phyloP scores from a whole-genome alignment of 1,140 invertebrate species.

The Cephus cinctus region DNA sequence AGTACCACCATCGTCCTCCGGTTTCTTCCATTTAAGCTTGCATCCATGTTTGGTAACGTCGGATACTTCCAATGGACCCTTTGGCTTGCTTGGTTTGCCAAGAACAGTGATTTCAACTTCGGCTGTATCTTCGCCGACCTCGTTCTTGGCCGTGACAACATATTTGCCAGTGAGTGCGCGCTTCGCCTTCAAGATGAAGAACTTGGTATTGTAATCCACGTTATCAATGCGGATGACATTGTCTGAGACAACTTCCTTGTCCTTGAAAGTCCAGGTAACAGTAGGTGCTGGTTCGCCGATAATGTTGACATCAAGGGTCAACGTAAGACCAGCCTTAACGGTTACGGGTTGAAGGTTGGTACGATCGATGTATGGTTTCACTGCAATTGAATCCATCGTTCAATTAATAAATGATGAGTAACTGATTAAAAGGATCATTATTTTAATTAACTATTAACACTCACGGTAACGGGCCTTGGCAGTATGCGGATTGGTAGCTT shows the following conservation, averaged over 20 bases:
- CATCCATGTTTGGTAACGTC: slow-evolving; percentile 93
- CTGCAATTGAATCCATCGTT: slow-evolving; percentile 51
- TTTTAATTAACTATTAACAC: slow-evolving; percentile 42
- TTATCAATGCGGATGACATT: slow-evolving; percentile 78
- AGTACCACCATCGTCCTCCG: slow-evolving; percentile 87
- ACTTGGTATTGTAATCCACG: slow-evolving; percentile 88
- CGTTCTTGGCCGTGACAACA: slow-evolving; percentile 87
- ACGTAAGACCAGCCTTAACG: slow-evolving; percentile 88
- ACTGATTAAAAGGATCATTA: slow-evolving; percentile 4
- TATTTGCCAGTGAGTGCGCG: slow-evolving; percentile 88
- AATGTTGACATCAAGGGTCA: slow-evolving; percentile 89
- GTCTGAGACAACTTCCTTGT: slow-evolving; percentile 66
- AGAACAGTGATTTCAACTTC: slow-evolving; percentile 87
- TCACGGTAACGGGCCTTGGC: slow-evolving; percentile 90
- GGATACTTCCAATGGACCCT: slow-evolving; percentile 83
- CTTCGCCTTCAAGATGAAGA: slow-evolving; percentile 80
- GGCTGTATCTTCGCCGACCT: slow-evolving; percentile 90
- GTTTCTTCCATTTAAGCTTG: slow-evolving; percentile 91
- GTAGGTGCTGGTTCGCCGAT: slow-evolving; percentile 92
- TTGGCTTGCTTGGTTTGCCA: slow-evolving; percentile 60
- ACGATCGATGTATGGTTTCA: slow-evolving; percentile 90
- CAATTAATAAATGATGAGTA: slow-evolving; percentile 18
- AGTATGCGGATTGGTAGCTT: slow-evolving; percentile 91
- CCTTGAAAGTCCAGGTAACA: slow-evolving; percentile 87
- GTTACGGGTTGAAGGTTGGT: slow-evolving; percentile 82